A percentile compares a stretch with the other conserved stretches of the same genome.
Evolutionary conservation across 2,113 vertebrate species (phyloP).

Genomic region (Falcunculus frontatus): DNA sequence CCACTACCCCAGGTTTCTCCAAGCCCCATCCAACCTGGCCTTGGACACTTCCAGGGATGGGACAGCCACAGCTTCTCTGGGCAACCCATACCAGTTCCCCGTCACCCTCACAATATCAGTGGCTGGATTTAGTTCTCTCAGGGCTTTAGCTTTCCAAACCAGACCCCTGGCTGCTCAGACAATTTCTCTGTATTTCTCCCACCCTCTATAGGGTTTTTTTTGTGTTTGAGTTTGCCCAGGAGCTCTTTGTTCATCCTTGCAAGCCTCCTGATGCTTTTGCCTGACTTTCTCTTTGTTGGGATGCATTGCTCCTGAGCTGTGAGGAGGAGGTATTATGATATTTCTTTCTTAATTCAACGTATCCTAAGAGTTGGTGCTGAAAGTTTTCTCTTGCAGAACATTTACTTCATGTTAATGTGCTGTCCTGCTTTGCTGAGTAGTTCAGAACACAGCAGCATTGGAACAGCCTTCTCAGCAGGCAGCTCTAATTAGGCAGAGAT

Average conservation of each 20-base stretch:
- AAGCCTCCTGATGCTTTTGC: not conserved
- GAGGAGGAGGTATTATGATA: not conserved
- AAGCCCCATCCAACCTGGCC: accelerated
- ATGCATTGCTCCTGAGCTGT: not conserved
- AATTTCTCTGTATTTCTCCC: not conserved
- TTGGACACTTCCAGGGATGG: not conserved
- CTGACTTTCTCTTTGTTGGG: not conserved
- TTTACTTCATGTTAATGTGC: constrained; percentile 45
- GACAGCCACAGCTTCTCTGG: not conserved
- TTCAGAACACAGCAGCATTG: constrained; percentile 28
- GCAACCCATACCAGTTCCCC: accelerated
- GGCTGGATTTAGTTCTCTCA: not conserved
- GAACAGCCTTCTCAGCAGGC: constrained; percentile 52
- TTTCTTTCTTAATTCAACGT: not conserved
- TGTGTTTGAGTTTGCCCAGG: not conserved
- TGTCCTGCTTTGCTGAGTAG: constrained; percentile 55
- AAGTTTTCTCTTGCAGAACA: constrained; percentile 15
- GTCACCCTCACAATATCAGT: not conserved
- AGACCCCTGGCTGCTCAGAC: not conserved
- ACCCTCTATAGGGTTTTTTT: not conserved
- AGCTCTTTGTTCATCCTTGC: not conserved
- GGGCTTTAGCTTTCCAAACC: not conserved
- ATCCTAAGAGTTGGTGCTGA: not conserved
- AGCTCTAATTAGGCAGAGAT: constrained; percentile 73
- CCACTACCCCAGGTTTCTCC: not conserved